Evolutionary conservation across 2,888 invertebrate species (phyloP), one percentile per base, ranked within the genome.

Genomic region (Drosophila rubida): DNA sequence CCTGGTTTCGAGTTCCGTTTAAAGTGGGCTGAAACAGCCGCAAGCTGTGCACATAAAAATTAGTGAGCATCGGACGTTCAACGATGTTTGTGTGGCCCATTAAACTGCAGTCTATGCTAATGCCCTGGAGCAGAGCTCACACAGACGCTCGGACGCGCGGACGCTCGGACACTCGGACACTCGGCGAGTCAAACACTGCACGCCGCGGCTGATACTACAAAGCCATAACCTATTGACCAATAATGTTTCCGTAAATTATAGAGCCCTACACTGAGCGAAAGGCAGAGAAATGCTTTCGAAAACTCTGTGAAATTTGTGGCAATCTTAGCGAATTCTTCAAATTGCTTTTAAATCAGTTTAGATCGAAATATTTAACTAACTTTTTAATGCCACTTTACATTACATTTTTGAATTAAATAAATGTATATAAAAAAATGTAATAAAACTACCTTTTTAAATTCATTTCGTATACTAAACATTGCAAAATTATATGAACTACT

Each of bases 21-120:
- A 80, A 80, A 80, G 85, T 82, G 86, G 80, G 74, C 74, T 72
- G 76, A 44, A 48, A 58, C 39, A 41, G 78, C 77, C 75, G 66
- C 63, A 65, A 71, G 69, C 78, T 58, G 62, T 66, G 76, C 79
- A 63, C 76, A 79, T 78, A 79, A 69, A 85, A 85, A 78, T 82
- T 81, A 81, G 80, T 69, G 57, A 72, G 71, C 75, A 16, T 27
- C 62, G 62, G 55, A 49, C 39, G 35, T 41, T 50, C 61, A 46
- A 61, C 61, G 59, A 44, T 72, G 76, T 55, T 62, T 76, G 72
- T 76, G 68, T 68, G 77, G 68, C 77, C 75, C 73, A 77, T 75
- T 75, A 75, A 77, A 74, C 69, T 74, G 75, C 75, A 75, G 75
- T 75, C 75, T 73, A 73, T 74, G 73, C 60, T 74, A 73, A 76